Evolutionary conservation across 2,888 invertebrate species (phyloP).

Genomic region (Phytoseiulus persimilis): DNA sequence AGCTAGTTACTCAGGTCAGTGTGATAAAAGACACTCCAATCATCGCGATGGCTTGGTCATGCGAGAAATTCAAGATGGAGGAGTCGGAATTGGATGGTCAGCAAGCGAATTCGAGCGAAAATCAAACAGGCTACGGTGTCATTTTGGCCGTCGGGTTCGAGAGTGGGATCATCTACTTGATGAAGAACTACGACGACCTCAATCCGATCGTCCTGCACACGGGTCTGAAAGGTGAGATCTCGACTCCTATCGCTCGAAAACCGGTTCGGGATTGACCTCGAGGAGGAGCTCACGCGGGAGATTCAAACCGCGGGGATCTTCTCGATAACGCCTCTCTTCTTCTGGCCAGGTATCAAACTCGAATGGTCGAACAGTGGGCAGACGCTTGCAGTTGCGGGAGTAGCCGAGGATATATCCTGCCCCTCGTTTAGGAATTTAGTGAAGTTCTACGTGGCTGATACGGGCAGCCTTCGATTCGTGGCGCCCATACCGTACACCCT

Average conservation of each 20-base stretch:
- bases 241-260: not conserved
- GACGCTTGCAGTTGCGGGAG: slow-evolving; percentile 78
- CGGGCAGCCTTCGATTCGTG: slow-evolving; percentile 70
- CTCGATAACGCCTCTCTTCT: not conserved
- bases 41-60: slow-evolving; percentile 88
- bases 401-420: slow-evolving; percentile 45
- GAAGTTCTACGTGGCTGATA: slow-evolving; percentile 75
- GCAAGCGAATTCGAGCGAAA: slow-evolving; percentile 19
- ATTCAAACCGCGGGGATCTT: too few relatives aligned
- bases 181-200: slow-evolving; percentile 86
- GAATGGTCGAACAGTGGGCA: slow-evolving; percentile 95
- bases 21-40: slow-evolving; percentile 71
- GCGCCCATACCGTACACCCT: slow-evolving; percentile 67
- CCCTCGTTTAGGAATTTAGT: slow-evolving; percentile 50
- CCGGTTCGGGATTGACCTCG: not conserved
- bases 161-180: slow-evolving; percentile 77
- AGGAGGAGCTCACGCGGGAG: not conserved
- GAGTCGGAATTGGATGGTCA: slow-evolving; percentile 54
- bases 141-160: slow-evolving; percentile 78
- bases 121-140: slow-evolving; percentile 39
- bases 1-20: slow-evolving; percentile 87
- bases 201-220: slow-evolving; percentile 78
- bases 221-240: slow-evolving; percentile 51
- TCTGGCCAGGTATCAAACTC: slow-evolving; percentile 57
- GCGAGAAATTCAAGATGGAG: slow-evolving; percentile 96